These are phyloP conservation scores for Scrobipalpa costella DNA, from an alignment of 2,888 invertebrate genomes.

Conservation along the genomic window DNA sequence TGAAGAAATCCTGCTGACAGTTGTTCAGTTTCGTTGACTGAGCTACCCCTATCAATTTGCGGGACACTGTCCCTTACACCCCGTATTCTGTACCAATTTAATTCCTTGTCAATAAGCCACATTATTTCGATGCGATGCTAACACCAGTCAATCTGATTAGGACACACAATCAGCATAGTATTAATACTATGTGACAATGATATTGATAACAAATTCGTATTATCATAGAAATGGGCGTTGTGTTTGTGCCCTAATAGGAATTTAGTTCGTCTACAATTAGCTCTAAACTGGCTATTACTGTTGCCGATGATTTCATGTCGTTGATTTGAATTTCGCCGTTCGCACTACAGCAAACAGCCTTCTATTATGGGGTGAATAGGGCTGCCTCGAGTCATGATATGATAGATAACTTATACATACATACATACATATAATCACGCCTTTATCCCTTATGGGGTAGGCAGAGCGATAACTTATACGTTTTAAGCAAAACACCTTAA, in stretches of 20 bases:
- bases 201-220: constrained; percentile 6
- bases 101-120: not conserved
- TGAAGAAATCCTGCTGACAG: no score
- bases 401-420: no score
- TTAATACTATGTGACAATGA: constrained; percentile 1
- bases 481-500: no score
- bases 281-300: constrained; percentile 61
- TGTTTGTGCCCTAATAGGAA: constrained; percentile 20
- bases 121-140: not conserved
- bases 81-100: not conserved
- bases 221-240: constrained; percentile 12
- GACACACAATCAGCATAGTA: not conserved
- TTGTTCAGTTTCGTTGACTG: no score
- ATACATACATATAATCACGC: no score
- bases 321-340: constrained; percentile 65
- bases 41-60: no score
- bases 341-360: constrained; percentile 61
- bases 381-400: constrained; percentile 37
- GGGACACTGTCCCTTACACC: no score
- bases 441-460: no score
- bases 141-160: constrained; percentile 9
- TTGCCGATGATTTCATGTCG: constrained; percentile 64
- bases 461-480: no score
- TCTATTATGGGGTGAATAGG: constrained; percentile 52
- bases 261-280: constrained; percentile 48